Evolutionary conservation across 1,140 invertebrate species (phyloP), one percentile per base, ranked within the genome.

Genomic region (Zophobas atratus): DNA sequence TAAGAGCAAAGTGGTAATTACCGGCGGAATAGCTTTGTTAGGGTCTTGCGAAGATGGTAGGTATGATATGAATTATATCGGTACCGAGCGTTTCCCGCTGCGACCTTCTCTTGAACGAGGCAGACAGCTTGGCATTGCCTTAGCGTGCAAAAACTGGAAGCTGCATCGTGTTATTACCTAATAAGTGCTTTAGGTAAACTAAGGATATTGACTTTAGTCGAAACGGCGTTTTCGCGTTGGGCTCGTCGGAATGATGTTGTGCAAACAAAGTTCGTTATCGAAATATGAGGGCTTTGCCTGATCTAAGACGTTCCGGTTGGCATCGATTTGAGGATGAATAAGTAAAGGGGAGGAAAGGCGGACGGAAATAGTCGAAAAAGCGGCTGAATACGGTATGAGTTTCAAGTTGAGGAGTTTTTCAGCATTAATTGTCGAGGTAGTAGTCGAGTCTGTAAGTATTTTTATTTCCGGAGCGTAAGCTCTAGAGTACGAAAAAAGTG

Each of bases 171-270:
- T 77, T 79, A 79, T 79, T 79, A 77, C 78, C 78, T 79, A 79
- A 79, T 79, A 79, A 79, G 78, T 77, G 51, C 75, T 77, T 77
- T 79, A 67, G 78, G 75, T 79, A 79, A 74, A 73, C 63, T 60
- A 41, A 79, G 78, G 78, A 79, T 79, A 79, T 79, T 79, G 78
- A 79, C 78, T 77, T 79, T 79, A 57, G 51, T 34, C 49, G 53
- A 48, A 72, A 71, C 60, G 74, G 51, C 49, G 49, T 36, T 38
- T 63, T 36, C 43, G 60, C 35, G 38, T 43, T 43, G 60, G 60
- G 60, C 56, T 60, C 56, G 56, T 38, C 57, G 57, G 57, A 63
- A 63, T 63, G 57, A 63, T 39, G 57, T 32, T 51, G 6, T 20
- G 6, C 49, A 51, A 51, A 51, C 49, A 51, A 20, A 51, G 20